phyloP scores from a whole-genome alignment of 30 jellyfish, hydroid and myxozoan genomes.

The Hydra vulgaris region DNA sequence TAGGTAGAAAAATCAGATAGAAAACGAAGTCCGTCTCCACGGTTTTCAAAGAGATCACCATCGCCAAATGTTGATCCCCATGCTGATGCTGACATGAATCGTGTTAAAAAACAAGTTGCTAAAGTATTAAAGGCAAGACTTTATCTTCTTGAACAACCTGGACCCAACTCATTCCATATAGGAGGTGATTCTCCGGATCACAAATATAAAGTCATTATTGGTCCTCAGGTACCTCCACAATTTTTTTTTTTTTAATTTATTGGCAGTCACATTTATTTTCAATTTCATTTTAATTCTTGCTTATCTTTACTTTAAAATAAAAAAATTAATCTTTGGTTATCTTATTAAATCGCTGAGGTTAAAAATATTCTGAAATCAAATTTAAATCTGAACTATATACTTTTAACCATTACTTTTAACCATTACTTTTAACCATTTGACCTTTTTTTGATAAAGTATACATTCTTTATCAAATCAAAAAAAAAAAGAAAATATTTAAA shows the following conservation, averaged over 20 bases:
- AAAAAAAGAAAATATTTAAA: too few relatives aligned
- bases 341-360: not conserved
- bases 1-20: constrained; percentile 47
- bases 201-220: constrained; percentile 79
- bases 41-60: constrained; percentile 41
- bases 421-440: too few relatives aligned
- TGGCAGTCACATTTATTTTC: not conserved
- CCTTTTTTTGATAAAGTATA: too few relatives aligned
- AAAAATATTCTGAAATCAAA: too few relatives aligned
- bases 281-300: too few relatives aligned
- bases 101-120: constrained; percentile 66
- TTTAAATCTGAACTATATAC: too few relatives aligned
- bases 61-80: constrained; percentile 55
- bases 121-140: constrained; percentile 81
- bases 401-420: too few relatives aligned
- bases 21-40: constrained; percentile 93
- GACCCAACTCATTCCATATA: constrained; percentile 83
- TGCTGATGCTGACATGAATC: constrained; percentile 61
- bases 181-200: constrained; percentile 99
- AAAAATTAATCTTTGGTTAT: too few relatives aligned
- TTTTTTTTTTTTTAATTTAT: not conserved
- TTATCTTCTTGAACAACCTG: constrained; percentile 82
- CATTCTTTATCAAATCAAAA: too few relatives aligned
- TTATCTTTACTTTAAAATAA: too few relatives aligned
- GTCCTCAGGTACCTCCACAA: constrained; percentile 89